A percentile compares a stretch with the other conserved stretches of the same genome.
phyloP scores from a whole-genome alignment of 2,888 invertebrate species.

The Cerceris ruficornis region DNA sequence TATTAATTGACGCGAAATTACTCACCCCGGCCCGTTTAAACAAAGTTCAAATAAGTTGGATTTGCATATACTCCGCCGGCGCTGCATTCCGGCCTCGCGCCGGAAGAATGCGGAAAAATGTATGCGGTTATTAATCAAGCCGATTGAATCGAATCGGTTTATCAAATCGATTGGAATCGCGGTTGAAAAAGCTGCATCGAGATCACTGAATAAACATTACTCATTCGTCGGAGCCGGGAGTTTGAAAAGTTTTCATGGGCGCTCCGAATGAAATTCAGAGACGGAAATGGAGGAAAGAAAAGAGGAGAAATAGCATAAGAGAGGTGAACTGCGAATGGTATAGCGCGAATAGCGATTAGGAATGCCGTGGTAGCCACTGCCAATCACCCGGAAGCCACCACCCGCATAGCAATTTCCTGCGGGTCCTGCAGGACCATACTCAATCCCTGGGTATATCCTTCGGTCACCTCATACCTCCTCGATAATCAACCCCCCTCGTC shows the following conservation, averaged over 20 bases:
- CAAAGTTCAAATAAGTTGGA: not conserved
- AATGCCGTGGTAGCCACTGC: slow-evolving; percentile 72
- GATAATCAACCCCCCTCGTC: slow-evolving; percentile 52
- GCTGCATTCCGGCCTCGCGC: no score
- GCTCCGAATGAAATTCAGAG: not conserved
- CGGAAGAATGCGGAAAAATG: no score
- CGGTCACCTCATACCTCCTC: slow-evolving; percentile 32
- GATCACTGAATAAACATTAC: not conserved
- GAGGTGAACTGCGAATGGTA: slow-evolving; percentile 42
- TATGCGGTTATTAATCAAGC: not conserved
- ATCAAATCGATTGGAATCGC: not conserved
- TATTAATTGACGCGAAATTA: not conserved
- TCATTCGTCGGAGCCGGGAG: not conserved
- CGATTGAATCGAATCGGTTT: not conserved
- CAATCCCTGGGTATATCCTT: slow-evolving; percentile 48
- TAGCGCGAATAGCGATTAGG: slow-evolving; percentile 64
- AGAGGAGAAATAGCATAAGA: not conserved
- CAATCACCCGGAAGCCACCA: slow-evolving; percentile 71
- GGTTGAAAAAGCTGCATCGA: not conserved
- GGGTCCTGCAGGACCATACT: slow-evolving; percentile 48
- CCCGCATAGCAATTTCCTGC: slow-evolving; percentile 73
- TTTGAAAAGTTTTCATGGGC: not conserved
- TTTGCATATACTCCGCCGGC: no score
- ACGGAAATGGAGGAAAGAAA: not conserved
- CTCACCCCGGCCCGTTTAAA: not conserved